Base-by-base conservation (phyloP, 2,888 invertebrate species). In the Spicauda simplicius region DNA sequence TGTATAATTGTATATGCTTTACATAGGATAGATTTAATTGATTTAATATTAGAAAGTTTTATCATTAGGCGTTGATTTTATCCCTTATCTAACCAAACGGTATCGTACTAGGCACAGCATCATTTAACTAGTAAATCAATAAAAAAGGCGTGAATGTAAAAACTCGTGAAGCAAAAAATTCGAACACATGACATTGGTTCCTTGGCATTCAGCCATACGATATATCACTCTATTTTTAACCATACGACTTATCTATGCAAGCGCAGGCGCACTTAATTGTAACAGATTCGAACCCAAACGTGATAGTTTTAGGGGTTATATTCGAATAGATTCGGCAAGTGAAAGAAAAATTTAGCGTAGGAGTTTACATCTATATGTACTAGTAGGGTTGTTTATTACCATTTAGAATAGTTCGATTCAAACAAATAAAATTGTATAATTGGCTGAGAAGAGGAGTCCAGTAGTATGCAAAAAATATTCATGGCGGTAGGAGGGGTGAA, bases 181-280 rank as follows among this genome's bases (percentile, higher is more conserved):
- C 30, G 65, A 71, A 64, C 73, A 57, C 71, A 76, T 74, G 77
- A 80, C 78, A 78, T 72, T 77, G 78, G 71, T 60, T 66, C 70
- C 55, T 77, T 86, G 86, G 86, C 86, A 71, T 70, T 58, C 59
- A 37, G 82, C 86, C 86, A 83, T 70, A 62, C 60, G 62, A 70
- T 74, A 72, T 75, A 68, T 73, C 69, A 65, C 63, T 72, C 78
- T 85, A 85, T 83, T 80, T 80, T 76, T 74, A 73, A 61, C 48
- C 33, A 20, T 58, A 16, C 65, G 55, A 33, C 53, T 67, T 69
- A 68, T 72, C 61, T 64, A 70, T 71, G 69, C 65, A 68, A 68
- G n/a, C 37, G 56, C 14, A 61, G 41, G 48, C 25, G 41, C n/a
- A 62, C 50, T 52, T 50, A 18, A 60, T 52, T 60, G 14, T 45